These are phyloP conservation scores for Drosophila kepulauana DNA, from an alignment of 1,140 invertebrate species.

Conservation along the genomic window DNA sequence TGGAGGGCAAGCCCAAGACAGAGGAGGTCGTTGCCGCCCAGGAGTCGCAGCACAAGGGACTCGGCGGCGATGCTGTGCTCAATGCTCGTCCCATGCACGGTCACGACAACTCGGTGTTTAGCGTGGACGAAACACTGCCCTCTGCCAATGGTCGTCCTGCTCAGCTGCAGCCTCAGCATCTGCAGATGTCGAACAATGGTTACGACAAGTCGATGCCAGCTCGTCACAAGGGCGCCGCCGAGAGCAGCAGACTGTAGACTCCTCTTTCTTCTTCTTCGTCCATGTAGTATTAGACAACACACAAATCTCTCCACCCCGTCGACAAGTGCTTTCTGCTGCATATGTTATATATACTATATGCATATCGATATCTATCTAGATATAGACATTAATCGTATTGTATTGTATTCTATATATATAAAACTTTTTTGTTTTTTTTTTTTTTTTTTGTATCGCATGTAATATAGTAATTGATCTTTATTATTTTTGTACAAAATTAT, in stretches of 20 bases:
- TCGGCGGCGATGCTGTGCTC: slow-evolving; percentile 51
- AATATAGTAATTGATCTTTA: slow-evolving; percentile 59
- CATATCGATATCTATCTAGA: background rate
- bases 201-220: slow-evolving; percentile 66
- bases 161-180: slow-evolving; percentile 69
- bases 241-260: slow-evolving; percentile 83
- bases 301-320: slow-evolving; percentile 6
- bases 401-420: too few species aligned
- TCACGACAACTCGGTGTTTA: slow-evolving; percentile 82
- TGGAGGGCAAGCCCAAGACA: slow-evolving; percentile 67
- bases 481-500: slow-evolving; percentile 54
- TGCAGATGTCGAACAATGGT: slow-evolving; percentile 75
- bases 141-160: slow-evolving; percentile 67
- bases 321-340: slow-evolving; percentile 5
- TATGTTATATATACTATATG: background rate
- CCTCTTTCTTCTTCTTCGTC: background rate
- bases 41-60: slow-evolving; percentile 49
- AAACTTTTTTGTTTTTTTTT: background rate
- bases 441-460: slow-evolving; percentile 40
- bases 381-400: too few species aligned
- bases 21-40: slow-evolving; percentile 15
- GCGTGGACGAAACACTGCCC: slow-evolving; percentile 69
- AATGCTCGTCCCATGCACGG: slow-evolving; percentile 76
- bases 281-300: slow-evolving; percentile 23
- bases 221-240: slow-evolving; percentile 62